Evolutionary conservation across 1,140 invertebrate genomes (phyloP), one percentile per base, ranked within the genome.

Genomic region (Drosophila serrata): DNA sequence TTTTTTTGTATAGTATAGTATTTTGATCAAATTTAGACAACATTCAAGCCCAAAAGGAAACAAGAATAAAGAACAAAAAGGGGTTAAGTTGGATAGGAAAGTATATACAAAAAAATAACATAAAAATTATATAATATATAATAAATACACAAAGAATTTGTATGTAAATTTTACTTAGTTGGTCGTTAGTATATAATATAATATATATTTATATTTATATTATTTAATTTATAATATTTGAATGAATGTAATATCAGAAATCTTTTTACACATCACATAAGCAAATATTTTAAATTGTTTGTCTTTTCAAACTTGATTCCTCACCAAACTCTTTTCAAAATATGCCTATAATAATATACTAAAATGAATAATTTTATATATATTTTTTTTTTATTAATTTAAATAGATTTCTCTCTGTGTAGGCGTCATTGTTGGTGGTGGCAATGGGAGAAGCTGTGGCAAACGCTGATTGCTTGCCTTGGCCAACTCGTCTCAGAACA

Each of bases 1-100:
- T 27, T 29, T 31, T 69, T 19, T 27, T 40, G 27, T 33, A n/a
- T n/a, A n/a, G n/a, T n/a, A n/a, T n/a, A 33, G 49, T 27, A 69
- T 58, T 72, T 42, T 72, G 43, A 72, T 72, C 69, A 59, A 72
- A 72, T 72, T 72, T 72, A 35, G 69, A 70, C 64, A 84, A 65
- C 67, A 84, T 33, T 37, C 19, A 15, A 45, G 45, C 35, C 29
- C 13, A 35, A 42, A 29, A 4, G 22, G 59, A 61, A 46, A 4
- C 42, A 79, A 70, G 48, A 77, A 81, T 13, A 37, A 37, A 3
- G 12, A 45, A 19, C 48, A 22, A 55, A 22, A 56, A 24, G n/a
- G 22, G 31, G 17, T 19, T 53, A 6, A 17, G 24, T 4, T 17
- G 9, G 13, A 2, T 1, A 45, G 13, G 13, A 15, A 22, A 45